Percentiles rank a stretch among this genome's conserved stretches.
phyloP scores from a whole-genome alignment of 2,113 vertebrate genomes.

The Coptodon rendalli region DNA sequence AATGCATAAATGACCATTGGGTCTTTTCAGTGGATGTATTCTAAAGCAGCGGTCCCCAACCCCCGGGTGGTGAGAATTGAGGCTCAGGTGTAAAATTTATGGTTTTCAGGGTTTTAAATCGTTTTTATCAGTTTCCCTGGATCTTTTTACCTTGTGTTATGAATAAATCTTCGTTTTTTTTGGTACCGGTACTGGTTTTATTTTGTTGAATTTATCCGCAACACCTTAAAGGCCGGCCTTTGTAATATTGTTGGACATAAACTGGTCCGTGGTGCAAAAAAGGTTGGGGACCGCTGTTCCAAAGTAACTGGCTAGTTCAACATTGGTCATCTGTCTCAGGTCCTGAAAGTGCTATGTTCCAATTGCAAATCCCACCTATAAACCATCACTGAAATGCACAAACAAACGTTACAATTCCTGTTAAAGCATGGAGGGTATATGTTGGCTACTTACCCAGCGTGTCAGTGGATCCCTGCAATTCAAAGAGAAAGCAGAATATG shows the following conservation, averaged over 20 bases:
- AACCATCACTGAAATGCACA: background rate
- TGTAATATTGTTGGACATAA: background rate
- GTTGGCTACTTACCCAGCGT: background rate
- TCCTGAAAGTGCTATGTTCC: background rate
- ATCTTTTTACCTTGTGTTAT: background rate
- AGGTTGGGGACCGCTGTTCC: background rate
- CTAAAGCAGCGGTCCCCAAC: background rate
- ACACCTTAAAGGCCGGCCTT: background rate
- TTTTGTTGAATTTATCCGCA: background rate
- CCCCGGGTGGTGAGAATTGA: fast-evolving
- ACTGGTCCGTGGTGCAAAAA: background rate
- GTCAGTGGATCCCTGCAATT: background rate
- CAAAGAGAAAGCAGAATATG: background rate
- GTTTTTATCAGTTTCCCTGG: background rate
- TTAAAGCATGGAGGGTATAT: background rate
- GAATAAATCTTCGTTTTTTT: background rate
- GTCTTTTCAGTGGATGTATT: background rate
- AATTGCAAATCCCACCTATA: background rate
- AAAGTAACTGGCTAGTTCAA: background rate
- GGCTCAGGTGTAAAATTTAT: background rate
- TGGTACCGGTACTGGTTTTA: background rate
- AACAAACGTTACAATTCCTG: background rate
- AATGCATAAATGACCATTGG: background rate
- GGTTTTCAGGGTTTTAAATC: background rate
- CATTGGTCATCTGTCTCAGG: background rate